Evolutionary conservation across 2,888 invertebrate genomes (phyloP).

Genomic region (Pyrocoelia pectoralis): DNA sequence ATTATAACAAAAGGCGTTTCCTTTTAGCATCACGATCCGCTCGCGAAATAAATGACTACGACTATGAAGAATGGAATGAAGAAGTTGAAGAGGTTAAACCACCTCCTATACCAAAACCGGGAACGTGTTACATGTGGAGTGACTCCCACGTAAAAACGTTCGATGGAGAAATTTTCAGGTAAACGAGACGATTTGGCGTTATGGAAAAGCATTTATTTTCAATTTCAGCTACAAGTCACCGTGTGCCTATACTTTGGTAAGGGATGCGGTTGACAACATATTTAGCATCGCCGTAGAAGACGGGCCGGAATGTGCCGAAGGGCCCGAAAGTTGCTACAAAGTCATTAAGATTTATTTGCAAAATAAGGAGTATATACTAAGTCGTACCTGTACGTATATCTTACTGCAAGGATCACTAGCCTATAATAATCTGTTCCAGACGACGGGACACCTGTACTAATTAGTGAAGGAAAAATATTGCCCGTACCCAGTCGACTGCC

Average conservation of each 20-base stretch:
- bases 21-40: not conserved
- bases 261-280: slow-evolving; percentile 73
- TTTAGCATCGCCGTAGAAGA: slow-evolving; percentile 73
- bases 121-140: slow-evolving; percentile 82
- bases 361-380: slow-evolving; percentile 71
- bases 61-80: not conserved
- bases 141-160: slow-evolving; percentile 85
- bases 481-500: slow-evolving; percentile 78
- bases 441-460: slow-evolving; percentile 46
- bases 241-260: slow-evolving; percentile 78
- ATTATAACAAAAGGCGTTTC: no score
- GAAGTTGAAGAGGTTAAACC: not conserved
- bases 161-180: slow-evolving; percentile 71
- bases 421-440: slow-evolving; percentile 41
- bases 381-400: slow-evolving; percentile 57
- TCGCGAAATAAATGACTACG: not conserved
- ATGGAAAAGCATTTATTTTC: slow-evolving; percentile 20
- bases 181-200: slow-evolving; percentile 63
- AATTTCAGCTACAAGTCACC: slow-evolving; percentile 73
- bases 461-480: slow-evolving; percentile 53
- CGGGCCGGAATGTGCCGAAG: slow-evolving; percentile 62
- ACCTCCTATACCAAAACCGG: slow-evolving; percentile 64
- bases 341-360: slow-evolving; percentile 72
- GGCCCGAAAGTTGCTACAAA: slow-evolving; percentile 59
- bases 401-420: not conserved